A percentile compares a stretch with the other conserved stretches of the same genome.
Conservation (phyloP, 2,797 vertebrate species). For the Todus mexicanus region DNA sequence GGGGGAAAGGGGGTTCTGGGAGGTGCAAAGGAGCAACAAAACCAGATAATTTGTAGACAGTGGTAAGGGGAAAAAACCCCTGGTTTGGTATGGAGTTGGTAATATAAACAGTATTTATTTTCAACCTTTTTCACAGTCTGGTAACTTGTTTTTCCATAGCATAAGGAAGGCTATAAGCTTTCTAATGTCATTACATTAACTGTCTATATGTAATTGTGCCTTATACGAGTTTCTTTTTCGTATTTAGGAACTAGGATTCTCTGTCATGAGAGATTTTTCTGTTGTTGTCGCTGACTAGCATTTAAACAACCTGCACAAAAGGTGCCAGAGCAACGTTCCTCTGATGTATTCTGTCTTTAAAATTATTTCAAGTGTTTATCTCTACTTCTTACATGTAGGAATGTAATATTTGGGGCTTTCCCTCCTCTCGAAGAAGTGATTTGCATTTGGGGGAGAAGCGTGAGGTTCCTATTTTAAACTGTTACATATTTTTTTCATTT, state of each 20-base stretch:
- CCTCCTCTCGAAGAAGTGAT: neutral
- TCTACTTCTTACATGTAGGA: neutral
- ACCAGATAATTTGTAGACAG: neutral
- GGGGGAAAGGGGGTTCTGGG: neutral
- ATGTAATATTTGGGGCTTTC: neutral
- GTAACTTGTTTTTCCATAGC: neutral
- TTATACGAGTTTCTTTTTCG: neutral
- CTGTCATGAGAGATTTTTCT: slow-evolving; percentile 5
- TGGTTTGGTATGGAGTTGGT: neutral
- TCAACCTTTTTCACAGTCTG: neutral
- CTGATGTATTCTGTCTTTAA: neutral
- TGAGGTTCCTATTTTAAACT: neutral
- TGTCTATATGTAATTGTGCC: neutral
- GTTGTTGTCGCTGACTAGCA: slow-evolving; percentile 5
- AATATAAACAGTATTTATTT: neutral
- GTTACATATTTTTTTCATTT: neutral
- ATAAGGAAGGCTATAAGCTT: neutral
- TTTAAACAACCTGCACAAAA: neutral
- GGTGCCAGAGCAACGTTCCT: slow-evolving; percentile 7
- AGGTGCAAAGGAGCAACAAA: neutral
- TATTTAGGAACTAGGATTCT: neutral
- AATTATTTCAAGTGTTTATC: neutral
- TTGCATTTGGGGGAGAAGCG: neutral
- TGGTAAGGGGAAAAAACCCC: neutral
- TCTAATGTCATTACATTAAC: neutral